Evolutionary conservation across 2,113 vertebrate species (phyloP).

Genomic region (Dromaius novaehollandiae): DNA sequence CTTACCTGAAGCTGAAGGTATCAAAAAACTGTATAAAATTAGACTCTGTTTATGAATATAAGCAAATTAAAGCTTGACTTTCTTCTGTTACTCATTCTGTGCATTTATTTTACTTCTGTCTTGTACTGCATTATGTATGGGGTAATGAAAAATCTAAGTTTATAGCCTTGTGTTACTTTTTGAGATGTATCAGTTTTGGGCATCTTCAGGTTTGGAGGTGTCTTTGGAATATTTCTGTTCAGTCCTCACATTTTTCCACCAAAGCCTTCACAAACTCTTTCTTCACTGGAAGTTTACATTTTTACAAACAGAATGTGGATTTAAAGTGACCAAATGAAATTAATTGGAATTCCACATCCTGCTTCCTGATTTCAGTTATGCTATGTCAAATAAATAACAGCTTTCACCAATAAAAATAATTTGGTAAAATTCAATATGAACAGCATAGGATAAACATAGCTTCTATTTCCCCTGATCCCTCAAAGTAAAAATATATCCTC

Average conservation of each 20-base stretch:
- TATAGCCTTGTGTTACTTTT: neutral
- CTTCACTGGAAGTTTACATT: neutral
- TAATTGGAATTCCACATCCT: neutral
- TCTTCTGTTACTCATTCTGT: neutral
- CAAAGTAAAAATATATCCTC: neutral
- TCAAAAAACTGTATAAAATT: neutral
- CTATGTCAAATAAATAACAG: neutral
- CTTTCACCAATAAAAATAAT: neutral
- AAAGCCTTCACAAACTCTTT: neutral
- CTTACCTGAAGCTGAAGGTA: neutral
- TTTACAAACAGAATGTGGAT: neutral
- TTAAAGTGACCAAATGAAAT: neutral
- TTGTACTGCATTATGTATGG: neutral
- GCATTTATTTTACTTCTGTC: neutral
- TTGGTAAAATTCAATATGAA: neutral
- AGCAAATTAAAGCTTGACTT: neutral
- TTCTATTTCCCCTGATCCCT: neutral
- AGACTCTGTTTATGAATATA: neutral
- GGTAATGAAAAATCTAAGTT: neutral
- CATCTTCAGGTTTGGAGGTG: neutral
- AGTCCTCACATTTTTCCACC: neutral
- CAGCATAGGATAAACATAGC: rapidly evolving
- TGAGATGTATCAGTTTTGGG: neutral
- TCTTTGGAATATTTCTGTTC: neutral
- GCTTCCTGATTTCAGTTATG: neutral